Evolutionary conservation across 1,140 invertebrate species (phyloP).

Genomic region (Melanaphis sacchari): DNA sequence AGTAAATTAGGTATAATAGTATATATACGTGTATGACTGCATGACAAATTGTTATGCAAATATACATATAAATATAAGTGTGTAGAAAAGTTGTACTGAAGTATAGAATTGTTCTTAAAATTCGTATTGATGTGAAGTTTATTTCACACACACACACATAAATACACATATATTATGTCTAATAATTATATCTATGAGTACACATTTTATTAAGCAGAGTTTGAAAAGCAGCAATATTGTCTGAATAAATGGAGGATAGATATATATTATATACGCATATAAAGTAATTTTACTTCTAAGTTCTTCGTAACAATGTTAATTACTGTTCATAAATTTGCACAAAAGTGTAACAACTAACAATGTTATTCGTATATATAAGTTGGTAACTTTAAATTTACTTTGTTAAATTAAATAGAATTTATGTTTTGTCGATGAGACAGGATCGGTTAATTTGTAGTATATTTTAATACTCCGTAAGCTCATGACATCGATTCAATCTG

Average conservation of each 20-base stretch:
- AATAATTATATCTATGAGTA: not conserved
- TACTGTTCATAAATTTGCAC: slow-evolving; percentile 23
- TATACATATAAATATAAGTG: not conserved
- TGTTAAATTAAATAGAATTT: slow-evolving; percentile 20
- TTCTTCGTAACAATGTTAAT: slow-evolving; percentile 21
- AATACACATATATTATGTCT: not conserved
- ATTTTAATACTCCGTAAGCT: not conserved
- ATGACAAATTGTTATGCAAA: no score
- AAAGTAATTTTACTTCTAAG: slow-evolving; percentile 24
- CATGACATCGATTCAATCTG: not conserved
- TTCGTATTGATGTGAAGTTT: not conserved
- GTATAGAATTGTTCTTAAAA: not conserved
- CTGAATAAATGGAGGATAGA: not conserved
- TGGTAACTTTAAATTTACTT: not conserved
- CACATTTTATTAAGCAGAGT: not conserved
- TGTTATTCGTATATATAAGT: not conserved
- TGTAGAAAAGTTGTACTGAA: not conserved
- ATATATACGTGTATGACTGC: not conserved
- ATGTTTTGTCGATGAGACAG: not conserved
- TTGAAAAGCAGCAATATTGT: not conserved
- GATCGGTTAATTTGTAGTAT: not conserved
- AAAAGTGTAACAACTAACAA: not conserved
- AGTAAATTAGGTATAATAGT: not conserved
- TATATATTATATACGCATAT: not conserved
- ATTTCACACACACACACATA: not conserved